phyloP scores from a whole-genome alignment of 2,113 vertebrate genomes.

The Atrichornis clamosus region DNA sequence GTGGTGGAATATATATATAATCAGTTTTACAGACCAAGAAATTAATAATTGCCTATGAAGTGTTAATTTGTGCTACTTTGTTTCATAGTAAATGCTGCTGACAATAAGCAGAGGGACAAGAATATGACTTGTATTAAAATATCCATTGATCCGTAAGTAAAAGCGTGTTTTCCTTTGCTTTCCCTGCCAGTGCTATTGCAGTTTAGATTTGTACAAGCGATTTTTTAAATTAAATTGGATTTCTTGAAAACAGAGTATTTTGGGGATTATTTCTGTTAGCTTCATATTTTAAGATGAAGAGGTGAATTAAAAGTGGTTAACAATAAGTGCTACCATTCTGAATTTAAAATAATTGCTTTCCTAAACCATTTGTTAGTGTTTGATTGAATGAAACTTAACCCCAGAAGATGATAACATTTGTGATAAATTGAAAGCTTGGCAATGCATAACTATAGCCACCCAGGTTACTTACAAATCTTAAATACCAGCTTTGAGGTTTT shows the following conservation, averaged over 20 bases:
- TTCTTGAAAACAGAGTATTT: background rate
- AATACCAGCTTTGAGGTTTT: background rate
- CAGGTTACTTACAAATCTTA: background rate
- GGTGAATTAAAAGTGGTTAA: background rate
- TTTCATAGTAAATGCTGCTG: slow-evolving; percentile 93
- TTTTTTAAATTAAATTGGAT: background rate
- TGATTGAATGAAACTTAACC: background rate
- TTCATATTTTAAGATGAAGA: background rate
- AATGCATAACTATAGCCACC: background rate
- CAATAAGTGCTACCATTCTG: background rate
- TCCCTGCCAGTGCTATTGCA: background rate
- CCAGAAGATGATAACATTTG: background rate
- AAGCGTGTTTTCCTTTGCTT: slow-evolving; percentile 31
- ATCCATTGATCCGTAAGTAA: slow-evolving; percentile 96
- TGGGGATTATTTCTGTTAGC: background rate
- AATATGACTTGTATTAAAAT: slow-evolving; percentile 97
- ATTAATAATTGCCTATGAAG: slow-evolving; percentile 3
- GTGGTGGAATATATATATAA: background rate
- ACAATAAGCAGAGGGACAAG: slow-evolving; percentile 99
- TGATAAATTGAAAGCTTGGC: background rate
- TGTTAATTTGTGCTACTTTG: slow-evolving; percentile 55
- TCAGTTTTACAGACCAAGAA: background rate
- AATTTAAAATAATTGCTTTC: background rate
- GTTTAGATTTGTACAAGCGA: background rate
- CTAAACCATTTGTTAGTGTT: background rate